Conservation (phyloP, 2,888 invertebrate genomes). For the Meiosimyza platycephala region DNA sequence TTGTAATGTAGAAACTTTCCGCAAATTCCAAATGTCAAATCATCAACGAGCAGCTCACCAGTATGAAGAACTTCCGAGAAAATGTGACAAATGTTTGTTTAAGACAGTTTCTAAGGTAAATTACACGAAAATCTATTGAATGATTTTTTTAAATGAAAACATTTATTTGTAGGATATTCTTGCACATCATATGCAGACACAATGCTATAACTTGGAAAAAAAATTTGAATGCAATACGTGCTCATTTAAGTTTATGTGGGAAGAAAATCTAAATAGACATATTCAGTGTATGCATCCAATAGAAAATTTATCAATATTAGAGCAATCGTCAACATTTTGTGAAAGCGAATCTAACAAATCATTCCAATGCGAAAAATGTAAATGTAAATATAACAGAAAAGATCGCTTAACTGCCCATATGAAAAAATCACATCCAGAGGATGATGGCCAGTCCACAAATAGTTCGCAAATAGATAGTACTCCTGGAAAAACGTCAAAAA, state of each 20-base stretch:
- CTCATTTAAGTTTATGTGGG: conserved; percentile 64
- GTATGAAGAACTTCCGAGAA: conserved; percentile 69
- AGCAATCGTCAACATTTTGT: neutral
- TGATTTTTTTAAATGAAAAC: neutral
- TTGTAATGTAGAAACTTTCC: conserved; percentile 57
- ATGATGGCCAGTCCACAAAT: conserved; percentile 35
- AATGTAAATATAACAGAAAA: conserved; percentile 62
- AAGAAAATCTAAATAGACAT: conserved; percentile 59
- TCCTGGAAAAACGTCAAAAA: conserved; percentile 27
- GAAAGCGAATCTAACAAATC: conserved; percentile 39
- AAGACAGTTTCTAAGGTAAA: conserved; percentile 69
- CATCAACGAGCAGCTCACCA: conserved; percentile 61
- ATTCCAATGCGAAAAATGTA: conserved; percentile 59
- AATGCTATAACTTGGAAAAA: conserved; percentile 61
- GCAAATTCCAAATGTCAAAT: conserved; percentile 59
- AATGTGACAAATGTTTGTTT: conserved; percentile 70
- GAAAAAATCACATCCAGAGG: conserved; percentile 54
- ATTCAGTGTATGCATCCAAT: conserved; percentile 49
- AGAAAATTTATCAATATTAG: neutral
- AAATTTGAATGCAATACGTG: conserved; percentile 58
- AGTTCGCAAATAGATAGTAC: conserved; percentile 28
- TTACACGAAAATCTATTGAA: neutral
- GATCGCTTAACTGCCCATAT: conserved; percentile 61
- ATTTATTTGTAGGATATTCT: conserved; percentile 66
- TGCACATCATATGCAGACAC: conserved; percentile 69